Evolutionary conservation across 2,797 vertebrate genomes (phyloP).

Genomic region (Oreortyx pictus): DNA sequence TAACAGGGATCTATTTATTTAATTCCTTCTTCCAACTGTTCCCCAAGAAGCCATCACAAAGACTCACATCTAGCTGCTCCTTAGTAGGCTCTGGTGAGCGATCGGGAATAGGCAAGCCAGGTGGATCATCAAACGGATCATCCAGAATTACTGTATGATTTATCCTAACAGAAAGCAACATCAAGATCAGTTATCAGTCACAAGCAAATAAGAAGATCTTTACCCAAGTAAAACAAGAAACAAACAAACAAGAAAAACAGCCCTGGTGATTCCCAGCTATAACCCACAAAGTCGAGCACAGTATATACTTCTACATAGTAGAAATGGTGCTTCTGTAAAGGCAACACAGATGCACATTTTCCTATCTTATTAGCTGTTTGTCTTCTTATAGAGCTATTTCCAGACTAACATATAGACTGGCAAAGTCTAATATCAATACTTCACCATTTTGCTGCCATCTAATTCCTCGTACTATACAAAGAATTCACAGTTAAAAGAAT

Average conservation of each 20-base stretch:
- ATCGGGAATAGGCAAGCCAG: slow-evolving; percentile 89
- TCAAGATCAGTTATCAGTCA: not conserved
- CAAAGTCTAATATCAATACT: not conserved
- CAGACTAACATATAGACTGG: not conserved
- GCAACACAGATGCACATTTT: not conserved
- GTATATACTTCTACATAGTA: not conserved
- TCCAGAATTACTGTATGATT: slow-evolving; percentile 97
- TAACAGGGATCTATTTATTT: not conserved
- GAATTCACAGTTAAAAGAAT: not conserved
- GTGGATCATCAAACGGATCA: slow-evolving; percentile 94
- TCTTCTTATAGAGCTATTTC: not conserved
- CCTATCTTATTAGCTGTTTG: not conserved
- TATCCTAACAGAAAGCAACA: slow-evolving; percentile 84
- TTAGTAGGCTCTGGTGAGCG: slow-evolving; percentile 93
- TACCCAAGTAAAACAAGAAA: not conserved
- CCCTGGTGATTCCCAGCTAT: not conserved
- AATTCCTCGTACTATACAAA: not conserved
- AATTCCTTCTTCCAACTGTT: not conserved
- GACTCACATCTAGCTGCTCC: slow-evolving; percentile 93
- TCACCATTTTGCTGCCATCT: not conserved
- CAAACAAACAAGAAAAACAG: not conserved
- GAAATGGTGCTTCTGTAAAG: not conserved
- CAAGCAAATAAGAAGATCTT: not conserved
- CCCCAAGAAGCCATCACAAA: not conserved
- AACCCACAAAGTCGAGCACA: not conserved